phyloP scores from a whole-genome alignment of 2,113 vertebrate species.

The Alethe diademata region DNA sequence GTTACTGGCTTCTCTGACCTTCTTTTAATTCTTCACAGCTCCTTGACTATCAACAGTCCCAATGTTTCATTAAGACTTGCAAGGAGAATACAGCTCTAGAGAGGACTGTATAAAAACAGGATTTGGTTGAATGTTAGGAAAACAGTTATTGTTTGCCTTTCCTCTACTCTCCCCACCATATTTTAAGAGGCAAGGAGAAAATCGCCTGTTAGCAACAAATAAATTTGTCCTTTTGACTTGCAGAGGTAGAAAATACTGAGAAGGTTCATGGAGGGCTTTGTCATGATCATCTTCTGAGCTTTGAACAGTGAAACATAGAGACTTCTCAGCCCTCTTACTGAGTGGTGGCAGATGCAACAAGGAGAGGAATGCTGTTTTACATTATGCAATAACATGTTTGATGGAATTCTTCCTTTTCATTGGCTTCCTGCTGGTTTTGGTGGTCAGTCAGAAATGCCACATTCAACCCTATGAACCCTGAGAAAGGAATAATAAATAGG shows the following conservation, averaged over 20 bases:
- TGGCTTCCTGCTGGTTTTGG: not conserved
- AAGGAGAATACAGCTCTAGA: not conserved
- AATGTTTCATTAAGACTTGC: not conserved
- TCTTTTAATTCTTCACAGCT: not conserved
- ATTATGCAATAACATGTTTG: not conserved
- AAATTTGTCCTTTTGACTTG: not conserved
- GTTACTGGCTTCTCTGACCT: not conserved
- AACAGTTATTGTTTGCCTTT: not conserved
- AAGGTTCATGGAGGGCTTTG: not conserved
- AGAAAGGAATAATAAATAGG: not conserved
- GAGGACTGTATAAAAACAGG: not conserved
- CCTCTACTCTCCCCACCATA: rapidly evolving
- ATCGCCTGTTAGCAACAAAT: not conserved
- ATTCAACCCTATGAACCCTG: not conserved
- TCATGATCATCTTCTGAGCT: not conserved
- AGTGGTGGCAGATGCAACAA: not conserved
- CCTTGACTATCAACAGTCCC: not conserved
- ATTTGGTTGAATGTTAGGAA: not conserved
- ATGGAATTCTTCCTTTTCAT: not conserved
- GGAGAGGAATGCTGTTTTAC: not conserved
- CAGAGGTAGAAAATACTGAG: not conserved
- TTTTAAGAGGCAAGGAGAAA: not conserved
- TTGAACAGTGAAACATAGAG: not conserved
- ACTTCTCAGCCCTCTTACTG: not conserved
- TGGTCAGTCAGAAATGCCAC: not conserved